A percentile compares a stretch with the other conserved stretches of the same genome.
These are phyloP conservation scores for Sarcophaga bullata DNA, from an alignment of 1,140 invertebrate species.

Conservation along the genomic window DNA sequence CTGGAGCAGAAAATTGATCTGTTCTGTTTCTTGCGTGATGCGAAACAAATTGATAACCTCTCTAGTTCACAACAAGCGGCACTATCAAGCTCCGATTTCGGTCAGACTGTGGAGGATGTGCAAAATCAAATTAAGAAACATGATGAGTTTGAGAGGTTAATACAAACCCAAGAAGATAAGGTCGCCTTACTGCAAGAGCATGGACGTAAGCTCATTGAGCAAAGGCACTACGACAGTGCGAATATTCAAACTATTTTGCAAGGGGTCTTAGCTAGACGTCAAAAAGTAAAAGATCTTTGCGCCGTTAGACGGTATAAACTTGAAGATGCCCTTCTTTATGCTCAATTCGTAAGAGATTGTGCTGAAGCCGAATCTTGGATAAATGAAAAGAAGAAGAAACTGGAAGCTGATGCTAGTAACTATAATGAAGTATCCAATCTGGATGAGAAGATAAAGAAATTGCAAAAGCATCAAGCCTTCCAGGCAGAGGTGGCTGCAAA, in stretches of 20 bases:
- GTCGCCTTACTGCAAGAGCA: constrained; percentile 84
- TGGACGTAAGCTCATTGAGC: constrained; percentile 86
- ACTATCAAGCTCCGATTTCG: constrained; percentile 70
- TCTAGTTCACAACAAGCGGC: constrained; percentile 89
- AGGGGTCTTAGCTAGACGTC: constrained; percentile 77
- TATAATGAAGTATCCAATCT: constrained; percentile 78
- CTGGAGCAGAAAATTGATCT: constrained; percentile 94
- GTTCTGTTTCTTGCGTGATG: constrained; percentile 94
- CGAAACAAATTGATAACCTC: constrained; percentile 90
- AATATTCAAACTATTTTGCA: constrained; percentile 80
- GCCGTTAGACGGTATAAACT: constrained; percentile 73
- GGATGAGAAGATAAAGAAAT: constrained; percentile 91
- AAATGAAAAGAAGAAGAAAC: constrained; percentile 90
- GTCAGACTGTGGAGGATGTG: constrained; percentile 83
- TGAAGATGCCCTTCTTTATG: constrained; percentile 83
- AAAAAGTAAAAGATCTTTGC: constrained; percentile 77
- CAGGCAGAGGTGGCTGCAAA: constrained; percentile 94
- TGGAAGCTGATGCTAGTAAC: constrained; percentile 77
- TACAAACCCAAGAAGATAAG: constrained; percentile 87
- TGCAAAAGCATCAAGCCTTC: constrained; percentile 98
- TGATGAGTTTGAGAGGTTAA: constrained; percentile 88
- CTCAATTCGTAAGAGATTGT: constrained; percentile 91
- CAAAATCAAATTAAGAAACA: constrained; percentile 88
- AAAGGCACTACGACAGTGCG: constrained; percentile 94
- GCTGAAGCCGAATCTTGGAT: constrained; percentile 92